Percentiles rank a stretch among this genome's conserved stretches.
Conservation (phyloP, 2,888 invertebrate species). For the Drosophila percnosoma region DNA sequence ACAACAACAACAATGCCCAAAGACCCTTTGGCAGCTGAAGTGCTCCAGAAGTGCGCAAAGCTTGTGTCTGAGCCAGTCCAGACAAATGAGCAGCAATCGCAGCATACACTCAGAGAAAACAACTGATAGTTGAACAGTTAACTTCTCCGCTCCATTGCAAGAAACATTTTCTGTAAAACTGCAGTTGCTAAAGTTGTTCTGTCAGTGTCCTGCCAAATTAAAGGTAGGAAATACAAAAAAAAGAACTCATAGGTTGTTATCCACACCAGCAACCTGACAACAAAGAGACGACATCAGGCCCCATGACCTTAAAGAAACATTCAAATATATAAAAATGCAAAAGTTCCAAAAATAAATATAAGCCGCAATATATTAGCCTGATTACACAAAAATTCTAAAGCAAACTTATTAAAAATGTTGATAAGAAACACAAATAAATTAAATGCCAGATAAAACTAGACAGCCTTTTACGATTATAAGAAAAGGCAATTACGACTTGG, state of each 20-base stretch:
- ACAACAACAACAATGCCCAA: conserved; percentile 29
- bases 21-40: conserved; percentile 67
- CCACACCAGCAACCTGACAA: conserved; percentile 46
- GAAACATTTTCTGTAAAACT: not conserved
- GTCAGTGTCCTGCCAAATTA: conserved; percentile 37
- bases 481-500: not conserved
- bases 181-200: conserved; percentile 12
- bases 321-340: not conserved
- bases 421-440: not conserved
- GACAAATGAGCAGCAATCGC: conserved; percentile 75
- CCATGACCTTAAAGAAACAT: not conserved
- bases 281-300: not conserved
- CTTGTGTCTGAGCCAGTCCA: conserved; percentile 74
- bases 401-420: not conserved
- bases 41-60: conserved; percentile 80
- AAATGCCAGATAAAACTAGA: not conserved
- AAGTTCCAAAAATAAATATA: not conserved
- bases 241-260: conserved; percentile 50
- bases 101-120: conserved; percentile 48
- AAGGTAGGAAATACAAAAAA: conserved; percentile 30
- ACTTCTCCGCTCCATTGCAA: not conserved
- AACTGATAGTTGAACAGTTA: not conserved
- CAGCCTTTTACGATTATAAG: not conserved
- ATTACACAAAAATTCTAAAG: not conserved
- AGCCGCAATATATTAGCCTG: not conserved